A percentile compares a stretch with the other conserved stretches of the same genome.
These are phyloP conservation scores for Cyclargus thomasi DNA, from an alignment of 1,140 invertebrate genomes.

Conservation along the genomic window DNA sequence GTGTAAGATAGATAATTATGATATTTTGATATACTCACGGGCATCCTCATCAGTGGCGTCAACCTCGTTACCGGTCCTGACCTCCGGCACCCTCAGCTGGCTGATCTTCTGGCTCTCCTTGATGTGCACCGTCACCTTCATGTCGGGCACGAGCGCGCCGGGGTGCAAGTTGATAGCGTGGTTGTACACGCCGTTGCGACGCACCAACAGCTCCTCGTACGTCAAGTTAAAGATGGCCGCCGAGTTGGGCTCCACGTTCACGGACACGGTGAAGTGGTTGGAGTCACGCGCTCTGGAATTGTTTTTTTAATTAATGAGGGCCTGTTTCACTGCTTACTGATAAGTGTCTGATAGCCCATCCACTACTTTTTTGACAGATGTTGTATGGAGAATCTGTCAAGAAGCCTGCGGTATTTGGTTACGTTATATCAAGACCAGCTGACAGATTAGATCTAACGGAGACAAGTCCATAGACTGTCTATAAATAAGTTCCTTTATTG, in stretches of 20 bases:
- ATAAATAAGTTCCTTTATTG: too few relatives aligned
- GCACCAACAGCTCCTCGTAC: slow-evolving; percentile 79
- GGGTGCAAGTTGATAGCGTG: slow-evolving; percentile 79
- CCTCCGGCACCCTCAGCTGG: slow-evolving; percentile 74
- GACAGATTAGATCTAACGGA: too few relatives aligned
- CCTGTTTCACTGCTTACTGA: too few relatives aligned
- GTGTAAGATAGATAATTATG: slow-evolving; percentile 5
- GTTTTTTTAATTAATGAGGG: not conserved
- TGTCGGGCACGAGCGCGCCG: slow-evolving; percentile 75
- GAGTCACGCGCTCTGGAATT: slow-evolving; percentile 77
- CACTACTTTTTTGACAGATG: too few relatives aligned
- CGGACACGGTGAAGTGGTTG: slow-evolving; percentile 77
- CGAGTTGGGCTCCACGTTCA: slow-evolving; percentile 77
- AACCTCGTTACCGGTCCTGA: slow-evolving; percentile 78
- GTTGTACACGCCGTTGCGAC: slow-evolving; percentile 77
- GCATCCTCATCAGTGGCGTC: slow-evolving; percentile 67
- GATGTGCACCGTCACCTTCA: slow-evolving; percentile 77
- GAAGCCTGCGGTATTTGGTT: too few relatives aligned
- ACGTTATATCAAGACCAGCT: too few relatives aligned
- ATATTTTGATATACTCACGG: slow-evolving; percentile 48
- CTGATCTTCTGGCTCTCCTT: slow-evolving; percentile 76
- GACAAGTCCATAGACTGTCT: too few relatives aligned
- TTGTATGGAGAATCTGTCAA: too few relatives aligned
- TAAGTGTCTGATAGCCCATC: too few relatives aligned
- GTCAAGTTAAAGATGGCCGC: slow-evolving; percentile 79